phyloP scores from a whole-genome alignment of 1,140 invertebrate species.

The Harlomillsia oculata region DNA sequence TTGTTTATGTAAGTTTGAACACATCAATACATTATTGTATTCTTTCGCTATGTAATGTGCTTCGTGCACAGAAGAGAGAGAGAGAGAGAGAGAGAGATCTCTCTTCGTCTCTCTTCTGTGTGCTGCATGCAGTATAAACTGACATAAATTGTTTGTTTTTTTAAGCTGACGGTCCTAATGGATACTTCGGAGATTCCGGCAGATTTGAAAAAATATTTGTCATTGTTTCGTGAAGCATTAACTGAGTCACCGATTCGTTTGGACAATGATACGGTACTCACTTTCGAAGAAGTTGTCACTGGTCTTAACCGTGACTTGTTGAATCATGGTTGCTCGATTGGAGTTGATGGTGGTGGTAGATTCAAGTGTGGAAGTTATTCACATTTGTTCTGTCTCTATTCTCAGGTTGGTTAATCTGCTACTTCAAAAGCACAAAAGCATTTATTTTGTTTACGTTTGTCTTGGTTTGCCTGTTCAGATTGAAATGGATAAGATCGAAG shows the following conservation, averaged over 20 bases:
- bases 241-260: slow-evolving; percentile 54
- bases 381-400: slow-evolving; percentile 47
- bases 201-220: slow-evolving; percentile 58
- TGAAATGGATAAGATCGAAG: slow-evolving; percentile 62
- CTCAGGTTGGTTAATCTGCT: slow-evolving; percentile 40
- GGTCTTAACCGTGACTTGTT: slow-evolving; percentile 65
- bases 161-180: slow-evolving; percentile 56
- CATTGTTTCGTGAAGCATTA: slow-evolving; percentile 60
- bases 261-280: slow-evolving; percentile 48
- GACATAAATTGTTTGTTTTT: slow-evolving; percentile 26
- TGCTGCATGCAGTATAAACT: too few relatives aligned
- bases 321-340: slow-evolving; percentile 48
- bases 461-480: slow-evolving; percentile 46
- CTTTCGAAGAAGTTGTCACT: slow-evolving; percentile 63
- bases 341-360: slow-evolving; percentile 45
- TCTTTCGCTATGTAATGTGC: not conserved
- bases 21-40: not conserved
- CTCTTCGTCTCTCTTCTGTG: too few relatives aligned
- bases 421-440: too few relatives aligned
- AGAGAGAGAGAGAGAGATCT: too few relatives aligned
- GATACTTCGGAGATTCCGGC: slow-evolving; percentile 55
- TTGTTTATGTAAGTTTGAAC: slow-evolving; percentile 62
- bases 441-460: too few relatives aligned
- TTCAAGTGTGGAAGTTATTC: slow-evolving; percentile 57
- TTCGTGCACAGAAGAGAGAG: too few relatives aligned